Base-by-base conservation (phyloP, 2,888 invertebrate species). In the Lobophora halterata region DNA sequence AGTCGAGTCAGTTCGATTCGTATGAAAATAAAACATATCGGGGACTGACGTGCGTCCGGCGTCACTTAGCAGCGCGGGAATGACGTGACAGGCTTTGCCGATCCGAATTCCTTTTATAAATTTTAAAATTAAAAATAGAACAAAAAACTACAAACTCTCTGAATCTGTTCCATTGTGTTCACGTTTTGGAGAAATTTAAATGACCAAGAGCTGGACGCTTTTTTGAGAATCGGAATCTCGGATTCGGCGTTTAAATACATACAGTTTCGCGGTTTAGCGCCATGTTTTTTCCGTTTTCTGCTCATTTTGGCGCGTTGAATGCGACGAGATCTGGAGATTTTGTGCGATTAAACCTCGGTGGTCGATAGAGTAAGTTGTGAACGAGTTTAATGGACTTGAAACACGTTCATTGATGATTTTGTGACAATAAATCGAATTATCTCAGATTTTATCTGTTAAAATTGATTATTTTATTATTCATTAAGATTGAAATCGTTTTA, bases 81-180 rank as follows among this genome's bases (percentile, higher is more conserved):
- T 86, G 86, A 86, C 85, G 86, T 86, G 87, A 86, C 86, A 83
- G 87, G 74, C 76, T 73, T 82, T 79, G 82, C 82, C 80, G 82
- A 85, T 74, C 71, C 77, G 80, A 80, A 74, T 81, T 74, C 80
- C 79, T 79, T 79, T 81, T 85, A 82, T 74, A 68, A 73, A 72
- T 75, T 72, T 73, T 65, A 69, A 75, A 82, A 79, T 79, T 77
- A 70, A 80, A 86, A 81, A 80, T 66, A 77, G 68, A 74, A 72
- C 60, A 75, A 77, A 73, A 77, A 68, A 56, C 50, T 62, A 64
- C 55, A 56, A 66, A 65, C 68, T 72, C 63, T 71, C 69, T 62
- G 83, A 71, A 77, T 80, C 82, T 81, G 83, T 75, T 81, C 87
- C 87, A 87, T 87, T 87, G 87, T 87, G 87, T 87, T 86, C 85